A percentile compares a stretch with the other conserved stretches of the same genome.
These are phyloP conservation scores for Yoshiicerus persimilis DNA, from an alignment of 1,140 invertebrate genomes.

Conservation along the genomic window DNA sequence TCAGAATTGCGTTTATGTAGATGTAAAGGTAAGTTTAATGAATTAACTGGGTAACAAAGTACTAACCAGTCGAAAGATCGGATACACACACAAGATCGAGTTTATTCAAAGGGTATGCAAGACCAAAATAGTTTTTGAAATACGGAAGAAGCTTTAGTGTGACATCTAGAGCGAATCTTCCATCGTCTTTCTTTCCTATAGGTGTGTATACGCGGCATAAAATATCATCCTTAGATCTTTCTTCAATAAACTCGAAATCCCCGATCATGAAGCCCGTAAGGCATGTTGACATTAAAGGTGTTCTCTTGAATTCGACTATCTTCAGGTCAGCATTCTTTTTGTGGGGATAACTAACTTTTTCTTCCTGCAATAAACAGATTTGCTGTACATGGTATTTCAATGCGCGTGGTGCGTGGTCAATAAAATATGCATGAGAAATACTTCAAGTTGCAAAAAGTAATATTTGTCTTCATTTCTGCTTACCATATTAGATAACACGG, in stretches of 20 bases:
- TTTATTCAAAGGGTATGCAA: slow-evolving; percentile 29
- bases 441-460: too few species aligned
- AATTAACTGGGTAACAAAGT: neutral
- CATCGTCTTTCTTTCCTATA: neutral
- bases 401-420: too few species aligned
- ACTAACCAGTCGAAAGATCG: neutral
- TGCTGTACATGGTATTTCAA: too few species aligned
- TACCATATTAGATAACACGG: slow-evolving; percentile 49
- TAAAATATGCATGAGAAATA: too few species aligned
- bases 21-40: neutral
- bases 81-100: slow-evolving; percentile 33
- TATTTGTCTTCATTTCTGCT: neutral
- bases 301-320: slow-evolving; percentile 44
- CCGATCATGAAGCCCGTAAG: slow-evolving; percentile 43
- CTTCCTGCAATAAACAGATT: slow-evolving; percentile 25
- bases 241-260: slow-evolving; percentile 34
- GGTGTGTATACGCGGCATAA: neutral
- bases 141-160: neutral
- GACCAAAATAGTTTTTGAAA: slow-evolving; percentile 28
- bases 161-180: slow-evolving; percentile 16
- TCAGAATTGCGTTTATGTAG: too few species aligned
- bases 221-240: neutral
- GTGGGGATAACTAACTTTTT: slow-evolving; percentile 35
- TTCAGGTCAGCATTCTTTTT: neutral
- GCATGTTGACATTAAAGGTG: slow-evolving; percentile 50